Percentiles rank a stretch among this genome's conserved stretches.
Evolutionary conservation across 1,140 invertebrate species (phyloP).

Genomic region (Magallana angulata): DNA sequence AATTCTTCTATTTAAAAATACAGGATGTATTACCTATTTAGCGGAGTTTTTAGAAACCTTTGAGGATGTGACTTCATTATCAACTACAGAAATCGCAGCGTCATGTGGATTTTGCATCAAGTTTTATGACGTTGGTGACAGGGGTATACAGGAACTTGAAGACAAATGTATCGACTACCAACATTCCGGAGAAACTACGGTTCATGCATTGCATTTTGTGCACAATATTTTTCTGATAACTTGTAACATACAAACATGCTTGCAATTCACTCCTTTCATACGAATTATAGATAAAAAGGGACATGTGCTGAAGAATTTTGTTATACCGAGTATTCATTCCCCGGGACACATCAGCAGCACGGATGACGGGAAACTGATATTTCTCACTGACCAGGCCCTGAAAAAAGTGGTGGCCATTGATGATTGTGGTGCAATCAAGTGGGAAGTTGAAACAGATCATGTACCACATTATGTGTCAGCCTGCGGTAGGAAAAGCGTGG

Average conservation of each 20-base stretch:
- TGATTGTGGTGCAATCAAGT: not conserved
- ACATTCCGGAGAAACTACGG: not conserved
- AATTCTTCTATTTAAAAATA: not conserved
- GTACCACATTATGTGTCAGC: conserved; percentile 10
- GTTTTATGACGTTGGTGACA: not conserved
- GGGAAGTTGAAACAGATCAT: not conserved
- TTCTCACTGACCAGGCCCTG: not conserved
- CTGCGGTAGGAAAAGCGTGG: not conserved
- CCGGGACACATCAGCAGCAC: not conserved
- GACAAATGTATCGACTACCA: conserved; percentile 16
- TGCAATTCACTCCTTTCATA: not conserved
- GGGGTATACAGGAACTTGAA: not conserved
- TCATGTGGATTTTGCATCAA: conserved; percentile 16
- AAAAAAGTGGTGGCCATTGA: not conserved
- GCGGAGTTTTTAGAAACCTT: not conserved
- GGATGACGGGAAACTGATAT: not conserved
- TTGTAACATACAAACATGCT: not conserved
- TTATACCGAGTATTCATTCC: not conserved
- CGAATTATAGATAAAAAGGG: not conserved
- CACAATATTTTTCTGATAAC: not conserved
- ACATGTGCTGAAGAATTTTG: not conserved
- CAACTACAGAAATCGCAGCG: not conserved
- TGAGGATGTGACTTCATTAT: conserved; percentile 22
- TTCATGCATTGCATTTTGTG: conserved; percentile 10
- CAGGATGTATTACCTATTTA: not conserved